Percentiles rank a stretch among this genome's conserved stretches.
Evolutionary conservation across 1,140 invertebrate species (phyloP).

Genomic region (Leptonema lineaticorne): DNA sequence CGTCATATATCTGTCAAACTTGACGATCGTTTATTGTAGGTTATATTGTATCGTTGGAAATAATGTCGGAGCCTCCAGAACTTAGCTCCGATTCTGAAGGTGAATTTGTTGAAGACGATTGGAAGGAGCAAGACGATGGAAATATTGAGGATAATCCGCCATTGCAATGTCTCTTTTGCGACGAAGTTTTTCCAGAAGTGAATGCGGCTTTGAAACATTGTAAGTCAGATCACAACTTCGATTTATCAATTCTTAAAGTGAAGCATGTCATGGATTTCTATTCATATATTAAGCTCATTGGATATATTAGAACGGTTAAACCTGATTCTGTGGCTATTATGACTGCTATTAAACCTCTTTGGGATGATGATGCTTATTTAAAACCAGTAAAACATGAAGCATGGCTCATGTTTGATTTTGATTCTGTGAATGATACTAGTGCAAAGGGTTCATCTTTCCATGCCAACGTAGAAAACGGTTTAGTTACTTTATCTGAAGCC

Average conservation of each 20-base stretch:
- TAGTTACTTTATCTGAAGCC: slow-evolving; percentile 61
- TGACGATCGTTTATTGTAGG: too few relatives aligned
- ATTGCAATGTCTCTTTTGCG: slow-evolving; percentile 62
- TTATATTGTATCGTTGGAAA: not conserved
- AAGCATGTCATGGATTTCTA: slow-evolving; percentile 80
- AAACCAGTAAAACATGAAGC: slow-evolving; percentile 78
- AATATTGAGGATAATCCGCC: slow-evolving; percentile 38
- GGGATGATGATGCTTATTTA: slow-evolving; percentile 79
- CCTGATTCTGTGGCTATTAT: slow-evolving; percentile 60
- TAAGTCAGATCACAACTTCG: slow-evolving; percentile 66
- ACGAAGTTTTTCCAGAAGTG: slow-evolving; percentile 53
- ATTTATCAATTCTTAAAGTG: slow-evolving; percentile 65
- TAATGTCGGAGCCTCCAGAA: slow-evolving; percentile 49
- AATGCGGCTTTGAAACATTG: slow-evolving; percentile 61
- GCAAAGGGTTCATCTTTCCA: slow-evolving; percentile 53
- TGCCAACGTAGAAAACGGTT: slow-evolving; percentile 61
- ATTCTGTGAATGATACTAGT: slow-evolving; percentile 45
- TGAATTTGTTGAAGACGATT: slow-evolving; percentile 48
- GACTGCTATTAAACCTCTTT: slow-evolving; percentile 55
- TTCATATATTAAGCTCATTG: slow-evolving; percentile 85
- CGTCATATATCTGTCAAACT: not conserved
- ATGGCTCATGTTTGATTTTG: slow-evolving; percentile 76
- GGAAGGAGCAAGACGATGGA: slow-evolving; percentile 54
- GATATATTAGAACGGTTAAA: slow-evolving; percentile 75
- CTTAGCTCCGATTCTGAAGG: slow-evolving; percentile 48